These are phyloP conservation scores for Scleropages formosus DNA, from an alignment of 2,797 vertebrate genomes.

Conservation along the genomic window DNA sequence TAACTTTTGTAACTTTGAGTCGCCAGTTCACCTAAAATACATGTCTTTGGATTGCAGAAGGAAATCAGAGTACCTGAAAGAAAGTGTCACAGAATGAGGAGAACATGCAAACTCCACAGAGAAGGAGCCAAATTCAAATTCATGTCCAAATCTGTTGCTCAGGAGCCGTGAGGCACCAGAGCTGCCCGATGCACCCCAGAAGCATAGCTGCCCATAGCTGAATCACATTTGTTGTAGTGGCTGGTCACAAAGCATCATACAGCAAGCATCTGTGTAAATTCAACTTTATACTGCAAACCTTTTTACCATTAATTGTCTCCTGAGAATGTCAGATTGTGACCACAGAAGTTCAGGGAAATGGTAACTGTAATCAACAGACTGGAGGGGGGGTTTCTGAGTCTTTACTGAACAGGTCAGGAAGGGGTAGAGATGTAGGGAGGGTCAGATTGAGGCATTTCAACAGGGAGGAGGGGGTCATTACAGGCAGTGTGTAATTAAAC, in stretches of 20 bases:
- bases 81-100: no score
- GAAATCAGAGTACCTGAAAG: no score
- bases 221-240: no score
- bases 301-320: neutral
- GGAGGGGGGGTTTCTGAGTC: no score
- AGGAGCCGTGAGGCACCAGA: conserved; percentile 43
- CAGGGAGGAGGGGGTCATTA: conserved; percentile 46
- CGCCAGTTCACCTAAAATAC: no score
- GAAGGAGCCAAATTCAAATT: conserved; percentile 29
- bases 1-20: no score
- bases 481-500: conserved; percentile 63
- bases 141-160: no score
- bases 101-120: conserved; percentile 45
- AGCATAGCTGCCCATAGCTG: no score
- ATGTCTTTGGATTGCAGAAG: no score
- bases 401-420: neutral
- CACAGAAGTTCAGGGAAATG: neutral
- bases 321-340: neutral
- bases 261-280: neutral
- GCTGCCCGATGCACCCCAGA: conserved; percentile 39
- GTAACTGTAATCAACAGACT: neutral
- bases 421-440: neutral
- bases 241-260: no score
- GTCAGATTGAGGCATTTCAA: conserved; percentile 39
- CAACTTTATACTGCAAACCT: neutral